Evolutionary conservation across 2,113 vertebrate species (phyloP).

Genomic region (Vulpes ferrilata): DNA sequence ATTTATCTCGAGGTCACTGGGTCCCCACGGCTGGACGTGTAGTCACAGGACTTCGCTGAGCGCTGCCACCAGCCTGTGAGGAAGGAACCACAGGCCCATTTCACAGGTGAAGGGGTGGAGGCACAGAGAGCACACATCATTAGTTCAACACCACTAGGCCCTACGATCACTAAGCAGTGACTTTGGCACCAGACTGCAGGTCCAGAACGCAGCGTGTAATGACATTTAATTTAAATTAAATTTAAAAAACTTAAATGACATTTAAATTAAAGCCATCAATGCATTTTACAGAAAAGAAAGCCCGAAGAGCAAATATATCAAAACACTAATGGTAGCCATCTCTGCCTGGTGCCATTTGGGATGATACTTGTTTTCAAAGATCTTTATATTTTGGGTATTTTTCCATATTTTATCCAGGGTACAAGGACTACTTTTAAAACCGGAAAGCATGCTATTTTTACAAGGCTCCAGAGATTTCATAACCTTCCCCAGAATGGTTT

Average conservation of each 20-base stretch:
- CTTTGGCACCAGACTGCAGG: not conserved
- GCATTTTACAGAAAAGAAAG: not conserved
- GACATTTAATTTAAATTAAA: not conserved
- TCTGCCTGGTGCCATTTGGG: no score
- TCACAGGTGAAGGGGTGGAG: not conserved
- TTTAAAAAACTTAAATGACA: no score
- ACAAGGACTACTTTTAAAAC: constrained; percentile 44
- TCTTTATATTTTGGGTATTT: not conserved
- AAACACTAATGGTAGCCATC: not conserved
- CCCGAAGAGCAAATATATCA: not conserved
- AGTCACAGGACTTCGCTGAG: accelerated
- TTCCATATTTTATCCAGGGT: not conserved
- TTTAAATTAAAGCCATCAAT: not conserved
- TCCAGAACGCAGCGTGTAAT: accelerated
- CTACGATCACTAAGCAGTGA: not conserved
- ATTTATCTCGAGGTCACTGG: not conserved
- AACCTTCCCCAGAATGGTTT: constrained; percentile 24
- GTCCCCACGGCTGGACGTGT: accelerated
- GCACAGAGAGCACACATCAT: accelerated
- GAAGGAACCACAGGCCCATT: not conserved
- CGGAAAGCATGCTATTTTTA: constrained; percentile 57
- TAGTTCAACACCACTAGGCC: no score
- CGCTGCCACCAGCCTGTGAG: accelerated
- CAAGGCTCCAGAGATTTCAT: constrained; percentile 42
- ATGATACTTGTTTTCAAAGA: not conserved